Evolutionary conservation across 2,113 vertebrate species (phyloP), one percentile per base, ranked within the genome.

Genomic region (Gyps fulvus): DNA sequence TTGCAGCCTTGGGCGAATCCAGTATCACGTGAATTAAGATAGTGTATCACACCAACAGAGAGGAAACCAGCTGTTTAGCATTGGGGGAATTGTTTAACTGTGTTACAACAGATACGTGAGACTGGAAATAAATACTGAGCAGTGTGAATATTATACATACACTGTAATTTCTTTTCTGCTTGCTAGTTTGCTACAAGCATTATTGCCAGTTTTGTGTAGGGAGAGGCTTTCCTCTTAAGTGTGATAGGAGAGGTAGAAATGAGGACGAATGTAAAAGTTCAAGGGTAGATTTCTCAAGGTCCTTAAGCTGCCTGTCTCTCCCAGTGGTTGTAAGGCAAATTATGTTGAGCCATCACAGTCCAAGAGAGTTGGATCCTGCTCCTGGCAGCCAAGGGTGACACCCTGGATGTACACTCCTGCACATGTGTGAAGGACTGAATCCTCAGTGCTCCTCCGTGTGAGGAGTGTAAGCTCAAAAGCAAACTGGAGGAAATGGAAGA

Each of bases 341-440:
- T 90, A 25, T 38, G 4, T 62, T 85, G 25, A 72, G 13, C 36
- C 1, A 1, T 62, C 15, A 27, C 40, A 47, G 11, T 86, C 29
- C 6, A 5, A 8, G 76, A 72, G 57, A 36, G 29, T n/a, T 70
- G 81, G 31, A 61, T 77, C 43, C 20, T 82, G 17, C 52, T 87
- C 26, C 36, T 87, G 57, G 11, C 14, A 81, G 81, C 12, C 9
- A 21, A 9, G 34, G 45, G 43, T 52, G 38, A 61, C 21, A n/a
- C 7, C 3, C 31, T 87, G 42, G 16, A 8, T 63, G 32, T 47
- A 9, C 4, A 2, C 42, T 86, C 83, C 72, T 66, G 38, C n/a
- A 20, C 2, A 1, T 7, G 1, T 3, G 16, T 3, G 3, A 45
- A 55, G 47, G n/a, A 59, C 57, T 9, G 27, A 9, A 42, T 55